Conservation (phyloP, 1,140 invertebrate genomes). For the Teleopsis dalmanni region DNA sequence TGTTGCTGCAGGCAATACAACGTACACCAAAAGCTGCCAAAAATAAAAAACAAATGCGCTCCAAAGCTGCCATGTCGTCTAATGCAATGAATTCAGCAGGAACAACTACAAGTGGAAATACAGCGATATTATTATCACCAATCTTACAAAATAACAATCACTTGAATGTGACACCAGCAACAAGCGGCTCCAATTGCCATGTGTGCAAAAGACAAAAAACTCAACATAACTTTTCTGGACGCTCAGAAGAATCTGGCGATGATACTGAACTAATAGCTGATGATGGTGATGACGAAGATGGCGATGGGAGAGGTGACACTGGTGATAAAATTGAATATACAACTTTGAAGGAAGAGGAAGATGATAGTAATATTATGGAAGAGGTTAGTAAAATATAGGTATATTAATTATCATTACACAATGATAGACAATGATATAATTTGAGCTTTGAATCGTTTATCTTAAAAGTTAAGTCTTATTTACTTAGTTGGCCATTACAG, state of each 20-base stretch:
- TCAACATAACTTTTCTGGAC: slow-evolving; percentile 26
- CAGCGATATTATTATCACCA: slow-evolving; percentile 13
- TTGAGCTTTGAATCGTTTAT: no score
- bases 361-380: background rate
- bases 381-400: background rate
- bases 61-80: background rate
- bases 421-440: no score
- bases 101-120: slow-evolving; percentile 4
- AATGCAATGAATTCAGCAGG: background rate
- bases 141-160: slow-evolving; percentile 14
- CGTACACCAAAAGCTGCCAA: slow-evolving; percentile 35
- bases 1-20: slow-evolving; percentile 41
- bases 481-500: no score
- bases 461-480: no score
- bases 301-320: background rate
- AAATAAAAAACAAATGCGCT: slow-evolving; percentile 14
- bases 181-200: slow-evolving; percentile 20
- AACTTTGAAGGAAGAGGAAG: slow-evolving; percentile 5
- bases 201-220: slow-evolving; percentile 43
- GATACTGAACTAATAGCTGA: background rate
- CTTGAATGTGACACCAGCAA: background rate
- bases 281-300: slow-evolving; percentile 1
- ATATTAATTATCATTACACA: background rate
- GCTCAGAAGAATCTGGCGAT: background rate
- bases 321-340: slow-evolving; percentile 8